Evolutionary conservation across 2,797 vertebrate species (phyloP), one percentile per base, ranked within the genome.

Genomic region (Sebastes variabilis): DNA sequence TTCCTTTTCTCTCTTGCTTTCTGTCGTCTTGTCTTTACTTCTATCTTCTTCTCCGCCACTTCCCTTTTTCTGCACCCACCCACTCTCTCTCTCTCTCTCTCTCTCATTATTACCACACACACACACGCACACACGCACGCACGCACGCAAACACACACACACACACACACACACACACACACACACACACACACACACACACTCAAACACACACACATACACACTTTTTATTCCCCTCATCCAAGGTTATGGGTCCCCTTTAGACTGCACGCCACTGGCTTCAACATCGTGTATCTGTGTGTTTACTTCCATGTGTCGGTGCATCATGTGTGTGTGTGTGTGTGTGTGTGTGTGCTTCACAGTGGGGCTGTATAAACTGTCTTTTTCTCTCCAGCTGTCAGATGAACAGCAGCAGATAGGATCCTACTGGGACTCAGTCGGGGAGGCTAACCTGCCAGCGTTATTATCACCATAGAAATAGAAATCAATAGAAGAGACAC

Each of bases 1-100:
- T 55, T 83, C 62, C 27, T 88, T 78, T 69, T 65, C 67, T 83
- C 76, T 88, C 90, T 90, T 90, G 78, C 83, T 87, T 82, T 89
- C 77, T 87, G 84, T 86, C 49, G 80, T 84, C 85, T 80, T 80
- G 74, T 84, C 87, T 90, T 38, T 82, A 89, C 87, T 87, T 93
- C 87, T 90, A 91, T 86, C 90, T 90, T 89, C 84, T 72, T 88
- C 88, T 65, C 68, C 3, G 46, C 88, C 90, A 93, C 93, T 93
- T 94, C 92, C 92, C 91, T 85, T 92, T 83, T 87, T 85, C 85
- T 92, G 83, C 85, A 83, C 81, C 82, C 88, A 85, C 89, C 84
- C 89, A 90, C 90, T 86, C 87, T 49, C 84, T 86, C 82, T 38
- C 36, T 87, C 82, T 38, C 84, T 87, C 82, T 38, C 36, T 30